Evolutionary conservation across 2,888 invertebrate genomes (phyloP).

Genomic region (Amphipoea oculea): DNA sequence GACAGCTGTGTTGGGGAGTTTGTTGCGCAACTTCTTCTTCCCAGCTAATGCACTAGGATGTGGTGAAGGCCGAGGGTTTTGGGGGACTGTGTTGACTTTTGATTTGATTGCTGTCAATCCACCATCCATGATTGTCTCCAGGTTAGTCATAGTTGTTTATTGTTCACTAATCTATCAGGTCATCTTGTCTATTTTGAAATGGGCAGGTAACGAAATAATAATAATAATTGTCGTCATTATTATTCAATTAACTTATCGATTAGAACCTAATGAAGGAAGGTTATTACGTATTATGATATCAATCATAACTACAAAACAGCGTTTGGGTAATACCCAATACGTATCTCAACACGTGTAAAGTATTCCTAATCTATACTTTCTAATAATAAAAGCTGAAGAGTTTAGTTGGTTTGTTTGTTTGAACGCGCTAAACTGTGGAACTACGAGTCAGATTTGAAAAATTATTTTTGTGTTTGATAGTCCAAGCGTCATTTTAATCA

Average conservation of each 20-base stretch:
- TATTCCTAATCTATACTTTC: too few relatives aligned
- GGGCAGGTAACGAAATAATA: conserved; percentile 1
- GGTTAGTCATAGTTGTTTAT: background rate
- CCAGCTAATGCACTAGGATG: background rate
- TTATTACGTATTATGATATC: background rate
- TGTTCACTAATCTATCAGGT: conserved; percentile 3
- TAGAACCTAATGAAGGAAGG: conserved; percentile 1
- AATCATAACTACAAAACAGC: background rate
- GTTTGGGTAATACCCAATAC: conserved; percentile 5
- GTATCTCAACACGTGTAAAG: background rate
- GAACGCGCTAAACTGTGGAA: too few relatives aligned
- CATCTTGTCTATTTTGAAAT: conserved; percentile 8
- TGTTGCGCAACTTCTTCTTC: background rate
- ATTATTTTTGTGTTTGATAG: too few relatives aligned
- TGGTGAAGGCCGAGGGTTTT: background rate
- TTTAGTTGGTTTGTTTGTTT: too few relatives aligned
- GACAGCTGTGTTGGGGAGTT: background rate
- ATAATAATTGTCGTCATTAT: background rate
- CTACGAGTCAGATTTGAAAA: too few relatives aligned
- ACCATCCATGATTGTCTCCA: background rate
- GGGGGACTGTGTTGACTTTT: background rate
- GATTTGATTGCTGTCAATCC: background rate
- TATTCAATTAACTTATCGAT: background rate
- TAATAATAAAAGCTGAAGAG: too few relatives aligned
- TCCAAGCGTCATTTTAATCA: too few relatives aligned